Evolutionary conservation across 2,113 vertebrate genomes (phyloP).

Genomic region (Rhinichthys klamathensis): DNA sequence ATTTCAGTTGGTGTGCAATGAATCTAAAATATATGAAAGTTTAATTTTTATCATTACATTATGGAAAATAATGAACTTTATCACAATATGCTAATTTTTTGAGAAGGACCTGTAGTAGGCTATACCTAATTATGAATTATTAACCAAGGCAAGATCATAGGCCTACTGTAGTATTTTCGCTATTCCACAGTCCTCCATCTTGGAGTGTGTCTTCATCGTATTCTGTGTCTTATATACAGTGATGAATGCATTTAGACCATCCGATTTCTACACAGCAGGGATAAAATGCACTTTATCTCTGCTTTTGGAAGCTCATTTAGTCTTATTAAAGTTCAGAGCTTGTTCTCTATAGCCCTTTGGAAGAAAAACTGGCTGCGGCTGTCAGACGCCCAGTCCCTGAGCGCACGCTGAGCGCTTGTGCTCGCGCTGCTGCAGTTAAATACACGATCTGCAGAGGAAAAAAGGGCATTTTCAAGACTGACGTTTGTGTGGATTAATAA

Average conservation of each 20-base stretch:
- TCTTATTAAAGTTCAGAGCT: constrained; percentile 29
- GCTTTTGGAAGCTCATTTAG: constrained; percentile 13
- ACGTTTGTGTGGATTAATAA: constrained; percentile 14
- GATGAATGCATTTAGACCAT: background rate
- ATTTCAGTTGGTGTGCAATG: too few species aligned
- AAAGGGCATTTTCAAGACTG: constrained; percentile 8
- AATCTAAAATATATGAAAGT: too few species aligned
- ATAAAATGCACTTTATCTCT: constrained; percentile 4
- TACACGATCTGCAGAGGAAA: background rate
- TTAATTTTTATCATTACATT: too few species aligned
- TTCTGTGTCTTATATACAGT: background rate
- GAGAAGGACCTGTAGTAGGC: too few species aligned
- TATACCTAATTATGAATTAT: background rate
- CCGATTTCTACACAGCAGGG: constrained; percentile 3
- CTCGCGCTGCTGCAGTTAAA: background rate
- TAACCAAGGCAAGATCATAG: background rate
- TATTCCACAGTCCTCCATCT: background rate
- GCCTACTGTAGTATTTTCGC: background rate
- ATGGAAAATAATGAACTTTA: too few species aligned
- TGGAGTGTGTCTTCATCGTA: background rate
- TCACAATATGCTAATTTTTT: too few species aligned
- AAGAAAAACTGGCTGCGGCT: constrained; percentile 7
- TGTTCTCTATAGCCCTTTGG: constrained; percentile 13
- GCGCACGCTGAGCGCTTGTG: background rate
- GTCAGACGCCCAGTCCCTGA: constrained; percentile 10